Conservation (phyloP, 35 echinoderm and acorn worm genomes). For the Heliocidaris erythrogramma region DNA sequence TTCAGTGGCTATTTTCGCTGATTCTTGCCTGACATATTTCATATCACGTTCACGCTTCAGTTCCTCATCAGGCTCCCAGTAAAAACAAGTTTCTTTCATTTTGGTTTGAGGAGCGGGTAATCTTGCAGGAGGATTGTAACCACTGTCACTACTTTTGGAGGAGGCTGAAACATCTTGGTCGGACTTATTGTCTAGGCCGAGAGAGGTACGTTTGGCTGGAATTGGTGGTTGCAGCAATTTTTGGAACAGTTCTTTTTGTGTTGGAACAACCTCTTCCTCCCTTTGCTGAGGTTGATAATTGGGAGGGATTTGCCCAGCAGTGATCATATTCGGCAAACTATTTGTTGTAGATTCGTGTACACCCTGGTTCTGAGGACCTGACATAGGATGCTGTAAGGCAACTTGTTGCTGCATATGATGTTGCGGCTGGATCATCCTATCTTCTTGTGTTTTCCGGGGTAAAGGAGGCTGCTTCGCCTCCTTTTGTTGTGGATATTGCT, state of each 20-base stretch:
- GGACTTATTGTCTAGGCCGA: not conserved
- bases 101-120: not conserved
- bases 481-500: not conserved
- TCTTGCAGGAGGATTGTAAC: not conserved
- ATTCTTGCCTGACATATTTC: conserved; percentile 28
- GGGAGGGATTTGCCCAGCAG: not conserved
- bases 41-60: conserved; percentile 3
- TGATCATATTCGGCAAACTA: not conserved
- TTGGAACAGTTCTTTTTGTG: not conserved
- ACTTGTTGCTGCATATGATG: not conserved
- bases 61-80: conserved; percentile 31
- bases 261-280: not conserved
- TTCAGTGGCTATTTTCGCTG: not conserved
- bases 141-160: conserved; percentile 45
- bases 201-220: not conserved
- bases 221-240: conserved; percentile 14
- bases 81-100: conserved; percentile 47
- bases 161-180: not conserved
- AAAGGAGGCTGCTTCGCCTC: not conserved
- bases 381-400: not conserved
- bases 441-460: not conserved
- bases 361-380: not conserved
- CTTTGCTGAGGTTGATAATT: not conserved
- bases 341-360: not conserved
- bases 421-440: not conserved